Base-by-base conservation (phyloP, 2,888 invertebrate genomes). In the Drosophila anomalata region DNA sequence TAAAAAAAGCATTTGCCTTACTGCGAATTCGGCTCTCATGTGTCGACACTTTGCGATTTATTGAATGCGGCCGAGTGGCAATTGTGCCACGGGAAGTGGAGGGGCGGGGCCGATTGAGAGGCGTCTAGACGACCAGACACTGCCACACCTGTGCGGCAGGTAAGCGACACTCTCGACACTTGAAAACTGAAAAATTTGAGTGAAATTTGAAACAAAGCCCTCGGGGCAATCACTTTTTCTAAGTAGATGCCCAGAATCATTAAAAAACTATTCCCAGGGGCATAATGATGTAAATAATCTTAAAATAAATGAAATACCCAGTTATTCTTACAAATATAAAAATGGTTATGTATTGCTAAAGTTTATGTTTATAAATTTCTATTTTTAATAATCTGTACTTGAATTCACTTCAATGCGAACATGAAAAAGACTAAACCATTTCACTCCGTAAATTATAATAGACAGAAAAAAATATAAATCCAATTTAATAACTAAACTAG, bases 71-170 rank as follows among this genome's bases (percentile, higher is more conserved):
- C 46, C 55, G 36, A 54, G 61, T 54, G 63, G 52, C 69, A 75
- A 62, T 65, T 65, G 55, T 55, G 65, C 31, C 65, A 29, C 20
- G 47, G 65, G 71, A 44, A 47, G 29, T 17, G 4, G 20, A 5
- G 29, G 44, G n/a, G 11, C 29, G 4, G 8, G 26, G n/a, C 1
- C 20, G 52, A 24, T 14, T 9, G 12, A 29, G 42, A 11, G 31
- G 51, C 55, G 83, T 83, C 82, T 83, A 83, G 82, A 83, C 82
- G 57, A 51, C 73, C 85, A 78, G 75, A 67, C 74, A 47, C 26
- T 66, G 73, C 60, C 61, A 68, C 84, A 75, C 70, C 78, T 47
- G 73, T 77, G 61, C 48, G 44, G 22, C 67, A 70, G 73, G 52
- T 70, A 73, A 54, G 42, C 22, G 51, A 31, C 44, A 58, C 33